phyloP scores from a whole-genome alignment of 2,888 invertebrate genomes.

The Cacoxenus indagator region DNA sequence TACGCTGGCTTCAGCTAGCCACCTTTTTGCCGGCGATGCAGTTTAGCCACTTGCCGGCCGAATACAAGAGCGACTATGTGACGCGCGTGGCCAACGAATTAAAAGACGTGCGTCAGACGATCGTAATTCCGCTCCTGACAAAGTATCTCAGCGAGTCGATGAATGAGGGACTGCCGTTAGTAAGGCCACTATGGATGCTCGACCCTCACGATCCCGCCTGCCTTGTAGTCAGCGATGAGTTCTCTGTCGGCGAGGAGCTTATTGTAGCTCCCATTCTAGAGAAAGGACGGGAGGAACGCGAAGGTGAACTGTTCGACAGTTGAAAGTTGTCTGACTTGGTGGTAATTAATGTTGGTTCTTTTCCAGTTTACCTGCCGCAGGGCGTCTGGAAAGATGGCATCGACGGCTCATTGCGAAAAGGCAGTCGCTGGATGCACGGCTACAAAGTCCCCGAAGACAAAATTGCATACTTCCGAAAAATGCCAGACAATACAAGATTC shows the following conservation, averaged over 20 bases:
- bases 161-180: slow-evolving; percentile 85
- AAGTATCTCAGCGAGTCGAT: slow-evolving; percentile 84
- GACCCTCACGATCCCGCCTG: slow-evolving; percentile 85
- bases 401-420: slow-evolving; percentile 86
- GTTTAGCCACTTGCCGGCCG: slow-evolving; percentile 90
- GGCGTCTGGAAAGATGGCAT: slow-evolving; percentile 96
- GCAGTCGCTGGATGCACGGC: slow-evolving; percentile 91
- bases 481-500: slow-evolving; percentile 88
- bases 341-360: neutral
- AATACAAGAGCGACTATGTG: slow-evolving; percentile 85
- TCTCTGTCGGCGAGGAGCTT: slow-evolving; percentile 89
- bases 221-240: slow-evolving; percentile 84
- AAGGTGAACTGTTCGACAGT: slow-evolving; percentile 72
- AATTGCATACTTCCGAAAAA: slow-evolving; percentile 86
- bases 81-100: slow-evolving; percentile 83
- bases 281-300: slow-evolving; percentile 79
- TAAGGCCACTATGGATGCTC: slow-evolving; percentile 92
- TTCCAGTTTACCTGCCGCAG: slow-evolving; percentile 87
- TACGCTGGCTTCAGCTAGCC: slow-evolving; percentile 91
- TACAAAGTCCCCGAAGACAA: slow-evolving; percentile 85
- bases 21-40: slow-evolving; percentile 93
- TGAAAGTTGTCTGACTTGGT: neutral
- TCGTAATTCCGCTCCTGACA: slow-evolving; percentile 82
- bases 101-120: slow-evolving; percentile 80
- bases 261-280: slow-evolving; percentile 90